phyloP scores from a whole-genome alignment of 2,797 vertebrate species.

The Rhabdomys pumilio region DNA sequence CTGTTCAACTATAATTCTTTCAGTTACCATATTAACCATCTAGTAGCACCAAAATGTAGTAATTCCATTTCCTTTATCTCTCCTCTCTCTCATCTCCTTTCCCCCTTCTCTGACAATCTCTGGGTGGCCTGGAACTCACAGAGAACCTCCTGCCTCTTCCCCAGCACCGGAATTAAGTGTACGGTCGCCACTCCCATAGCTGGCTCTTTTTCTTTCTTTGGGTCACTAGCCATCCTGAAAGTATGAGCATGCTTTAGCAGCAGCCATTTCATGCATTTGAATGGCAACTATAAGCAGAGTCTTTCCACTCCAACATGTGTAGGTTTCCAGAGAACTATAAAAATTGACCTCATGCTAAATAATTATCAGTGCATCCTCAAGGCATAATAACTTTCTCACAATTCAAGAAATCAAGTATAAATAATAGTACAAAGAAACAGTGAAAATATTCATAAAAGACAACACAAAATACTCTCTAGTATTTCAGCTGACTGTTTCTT shows the following conservation, averaged over 20 bases:
- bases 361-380: not conserved
- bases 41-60: not conserved
- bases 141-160: not conserved
- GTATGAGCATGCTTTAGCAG: not conserved
- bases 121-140: not conserved
- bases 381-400: not conserved
- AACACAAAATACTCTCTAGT: not conserved
- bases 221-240: not conserved
- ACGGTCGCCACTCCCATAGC: fast-evolving
- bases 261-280: too few relatives aligned
- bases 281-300: not conserved
- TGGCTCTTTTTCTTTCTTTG: not conserved
- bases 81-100: too few relatives aligned
- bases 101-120: not conserved
- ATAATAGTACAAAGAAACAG: not conserved
- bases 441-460: not conserved
- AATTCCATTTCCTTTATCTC: not conserved
- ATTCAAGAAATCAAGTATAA: not conserved
- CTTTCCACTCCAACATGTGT: not conserved
- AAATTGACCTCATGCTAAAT: not conserved
- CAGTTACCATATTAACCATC: too few relatives aligned
- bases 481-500: not conserved
- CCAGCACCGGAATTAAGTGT: too few relatives aligned
- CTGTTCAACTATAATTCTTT: not conserved
- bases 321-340: not conserved